phyloP scores from a whole-genome alignment of 1,140 invertebrate species.

The Lutraria rhynchaena region DNA sequence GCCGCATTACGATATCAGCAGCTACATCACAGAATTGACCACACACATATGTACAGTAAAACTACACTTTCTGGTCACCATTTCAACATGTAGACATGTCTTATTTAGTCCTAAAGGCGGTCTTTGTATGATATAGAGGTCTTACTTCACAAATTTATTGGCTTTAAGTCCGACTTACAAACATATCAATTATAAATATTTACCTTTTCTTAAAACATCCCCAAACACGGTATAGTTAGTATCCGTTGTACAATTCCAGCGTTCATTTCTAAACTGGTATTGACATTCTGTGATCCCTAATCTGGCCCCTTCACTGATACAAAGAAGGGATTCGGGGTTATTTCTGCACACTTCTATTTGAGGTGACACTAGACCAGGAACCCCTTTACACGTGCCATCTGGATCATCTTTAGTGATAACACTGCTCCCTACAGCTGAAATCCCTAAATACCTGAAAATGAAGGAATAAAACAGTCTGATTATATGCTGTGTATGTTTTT shows the following conservation, averaged over 20 bases:
- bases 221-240: constrained; percentile 86
- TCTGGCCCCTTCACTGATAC: constrained; percentile 76
- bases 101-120: too few species aligned
- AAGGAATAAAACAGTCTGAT: too few species aligned
- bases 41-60: too few species aligned
- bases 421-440: constrained; percentile 81
- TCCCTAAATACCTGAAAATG: constrained; percentile 84
- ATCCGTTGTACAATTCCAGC: constrained; percentile 80
- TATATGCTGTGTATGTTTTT: too few species aligned
- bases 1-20: too few species aligned
- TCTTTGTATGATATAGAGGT: too few species aligned
- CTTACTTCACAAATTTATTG: too few species aligned
- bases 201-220: constrained; percentile 91
- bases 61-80: too few species aligned
- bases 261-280: constrained; percentile 78
- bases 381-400: constrained; percentile 83
- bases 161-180: too few species aligned
- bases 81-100: too few species aligned
- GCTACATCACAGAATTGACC: too few species aligned
- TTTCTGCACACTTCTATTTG: constrained; percentile 77
- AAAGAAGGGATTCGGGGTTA: constrained; percentile 78
- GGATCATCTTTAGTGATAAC: constrained; percentile 20
- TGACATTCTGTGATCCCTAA: constrained; percentile 80
- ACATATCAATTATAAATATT: constrained; percentile 18
- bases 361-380: constrained; percentile 80